Conservation (phyloP, 2,797 vertebrate species). For the Alcedo quadribrachys region DNA sequence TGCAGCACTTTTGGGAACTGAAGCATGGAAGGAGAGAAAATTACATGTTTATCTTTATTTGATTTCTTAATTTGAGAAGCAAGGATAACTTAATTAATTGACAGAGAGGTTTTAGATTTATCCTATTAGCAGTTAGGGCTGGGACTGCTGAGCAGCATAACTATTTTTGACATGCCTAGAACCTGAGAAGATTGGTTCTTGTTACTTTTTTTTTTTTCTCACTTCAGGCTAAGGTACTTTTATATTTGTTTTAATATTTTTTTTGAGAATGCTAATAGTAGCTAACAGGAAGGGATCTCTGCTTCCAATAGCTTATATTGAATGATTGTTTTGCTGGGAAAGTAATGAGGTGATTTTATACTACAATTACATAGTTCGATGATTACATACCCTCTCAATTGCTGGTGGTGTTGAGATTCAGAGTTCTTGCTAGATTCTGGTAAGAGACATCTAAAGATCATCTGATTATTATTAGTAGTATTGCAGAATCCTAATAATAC, state of each 20-base stretch:
- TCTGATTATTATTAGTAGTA: not conserved
- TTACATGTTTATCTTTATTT: constrained; percentile 62
- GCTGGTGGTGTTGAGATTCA: not conserved
- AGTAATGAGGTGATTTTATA: not conserved
- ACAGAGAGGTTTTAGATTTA: constrained; percentile 49
- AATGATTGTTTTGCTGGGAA: constrained; percentile 34
- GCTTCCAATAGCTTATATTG: not conserved
- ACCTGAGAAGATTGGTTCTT: not conserved
- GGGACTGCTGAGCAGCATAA: constrained; percentile 1
- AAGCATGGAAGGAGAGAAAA: constrained; percentile 57
- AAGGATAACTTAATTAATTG: constrained; percentile 56
- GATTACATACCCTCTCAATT: not conserved
- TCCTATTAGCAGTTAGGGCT: constrained; percentile 28
- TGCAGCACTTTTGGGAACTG: constrained; percentile 25
- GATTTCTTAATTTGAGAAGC: constrained; percentile 61
- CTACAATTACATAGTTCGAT: not conserved
- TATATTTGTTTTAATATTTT: constrained; percentile 6
- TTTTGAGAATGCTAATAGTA: not conserved
- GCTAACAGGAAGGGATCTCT: not conserved
- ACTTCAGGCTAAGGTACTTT: constrained; percentile 15
- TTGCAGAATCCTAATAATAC: not conserved
- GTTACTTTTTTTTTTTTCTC: not conserved
- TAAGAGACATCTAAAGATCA: not conserved
- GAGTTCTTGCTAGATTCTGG: not conserved
- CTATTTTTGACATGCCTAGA: constrained; percentile 21